Base-by-base conservation (phyloP, 2,113 vertebrate species). In the Danionella cerebrum region DNA sequence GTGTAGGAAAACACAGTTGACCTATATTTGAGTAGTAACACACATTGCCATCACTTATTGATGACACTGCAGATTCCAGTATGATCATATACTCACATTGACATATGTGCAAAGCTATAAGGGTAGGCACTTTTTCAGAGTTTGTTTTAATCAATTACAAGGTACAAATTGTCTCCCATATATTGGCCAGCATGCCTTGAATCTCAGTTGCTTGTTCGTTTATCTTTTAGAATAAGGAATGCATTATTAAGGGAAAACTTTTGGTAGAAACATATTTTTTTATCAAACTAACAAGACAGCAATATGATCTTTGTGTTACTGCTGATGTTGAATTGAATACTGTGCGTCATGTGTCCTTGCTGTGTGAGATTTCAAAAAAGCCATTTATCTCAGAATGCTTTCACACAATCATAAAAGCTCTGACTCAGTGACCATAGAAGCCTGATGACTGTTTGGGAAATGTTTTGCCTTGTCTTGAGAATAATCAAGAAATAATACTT, bases 381-480 rank as follows among this genome's bases (percentile, higher is more conserved):
- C 10, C 1, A 48, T 45, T 48, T 48, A 47, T 63, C 24, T 44
- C 24, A 21, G 12, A 63, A 13, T 47, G 21, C 16, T 33, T 47
- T 9, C 10, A 19, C 11, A 33, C 33, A 27, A 59, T 29, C 12
- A 3, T 9, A 25, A 29, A 59, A 22, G 39, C 38, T 22, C 7
- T 62, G 42, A 47, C 59, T 63, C 59, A 63, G 42, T 63, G 18
- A 60, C 22, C 5, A 31, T 29, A 35, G 47, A 47, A 27, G 18
- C 41, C 16, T 60, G 35, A 55, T n/a, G 33, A 21, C 31, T 55
- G 27, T 7, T 54, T 33, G 22, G 12, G 33, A 55, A 38, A 55
- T 52, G 18, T 52, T 13, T 2, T 10, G 25, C 25, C n/a, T 29
- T 1, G 31, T 52, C 10, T 1, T 3, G 5, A 12, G 9, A 12